Conservation (phyloP, 2,888 invertebrate species). For the Pogonocherus hispidulus region DNA sequence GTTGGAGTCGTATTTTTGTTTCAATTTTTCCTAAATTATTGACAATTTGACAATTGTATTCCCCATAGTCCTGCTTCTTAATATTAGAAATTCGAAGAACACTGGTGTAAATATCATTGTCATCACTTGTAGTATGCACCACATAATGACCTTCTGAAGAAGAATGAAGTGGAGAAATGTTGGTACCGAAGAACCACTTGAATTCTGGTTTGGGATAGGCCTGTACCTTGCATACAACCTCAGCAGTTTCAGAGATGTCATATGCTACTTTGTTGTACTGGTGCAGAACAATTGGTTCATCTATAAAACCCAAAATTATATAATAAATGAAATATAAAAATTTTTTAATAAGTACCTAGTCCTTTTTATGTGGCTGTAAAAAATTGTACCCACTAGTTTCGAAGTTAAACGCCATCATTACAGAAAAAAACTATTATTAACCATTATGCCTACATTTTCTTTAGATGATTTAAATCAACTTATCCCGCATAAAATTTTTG, state of each 20-base stretch:
- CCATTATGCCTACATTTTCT: too few species aligned
- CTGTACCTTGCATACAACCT: conserved; percentile 89
- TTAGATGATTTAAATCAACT: too few species aligned
- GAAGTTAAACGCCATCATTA: too few species aligned
- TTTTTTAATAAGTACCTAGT: too few species aligned
- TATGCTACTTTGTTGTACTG: conserved; percentile 91
- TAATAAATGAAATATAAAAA: neutral
- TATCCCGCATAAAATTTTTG: too few species aligned
- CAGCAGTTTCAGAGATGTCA: conserved; percentile 86
- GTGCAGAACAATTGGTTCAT: conserved; percentile 88
- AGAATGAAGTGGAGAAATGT: conserved; percentile 80
- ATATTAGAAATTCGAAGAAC: conserved; percentile 81
- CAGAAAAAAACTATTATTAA: too few species aligned
- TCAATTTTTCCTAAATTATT: conserved; percentile 85
- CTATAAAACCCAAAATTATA: conserved; percentile 71
- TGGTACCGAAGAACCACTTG: conserved; percentile 89
- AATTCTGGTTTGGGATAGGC: conserved; percentile 94
- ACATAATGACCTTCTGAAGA: conserved; percentile 90
- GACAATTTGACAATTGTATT: conserved; percentile 89
- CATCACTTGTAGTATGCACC: conserved; percentile 84
- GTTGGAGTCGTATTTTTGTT: conserved; percentile 84
- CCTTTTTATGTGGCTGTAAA: neutral
- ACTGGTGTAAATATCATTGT: conserved; percentile 89
- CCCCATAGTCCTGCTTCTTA: conserved; percentile 89
- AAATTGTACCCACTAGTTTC: too few species aligned